Evolutionary conservation across 2,888 invertebrate genomes (phyloP), one percentile per base, ranked within the genome.

Genomic region (Hydroisotoma schaefferi): DNA sequence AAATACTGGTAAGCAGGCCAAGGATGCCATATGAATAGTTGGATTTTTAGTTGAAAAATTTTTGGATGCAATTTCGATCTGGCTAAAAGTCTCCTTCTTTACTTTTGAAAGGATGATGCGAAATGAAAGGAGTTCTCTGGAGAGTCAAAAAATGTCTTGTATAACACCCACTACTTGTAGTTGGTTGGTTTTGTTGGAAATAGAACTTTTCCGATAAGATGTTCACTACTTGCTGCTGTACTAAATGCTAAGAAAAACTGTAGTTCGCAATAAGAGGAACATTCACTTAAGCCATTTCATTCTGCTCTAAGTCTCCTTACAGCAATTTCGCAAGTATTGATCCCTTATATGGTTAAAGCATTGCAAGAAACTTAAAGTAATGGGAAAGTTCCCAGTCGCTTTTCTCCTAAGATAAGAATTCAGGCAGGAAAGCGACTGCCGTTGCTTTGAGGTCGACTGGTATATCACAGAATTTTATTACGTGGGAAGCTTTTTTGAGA

Each of bases 271-370:
- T 40, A 40, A 40, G 40, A 40, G n/a, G 40, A 15, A 40, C 8
- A 40, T 40, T 40, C 40, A 40, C 40, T 5, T 40, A 40, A 40
- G 40, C 40, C 40, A 15, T 40, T 40, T 40, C 40, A 40, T 20
- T 15, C 5, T 15, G 20, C 3, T 10, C 40, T 20, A 4, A 5
- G 22, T 46, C 20, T 20, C 20, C 46, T 46, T 25, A 6, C 46
- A 46, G 23, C 46, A 46, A 46, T 46, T 46, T 46, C 46, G 23
- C 46, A 46, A 46, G n/a, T 46, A 46, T 46, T 22, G 46, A 46
- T 46, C 23, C 23, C 23, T 25, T 26, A 25, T 25, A 25, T 15
- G 5, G 46, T 12, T 15, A 26, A 46, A 46, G 23, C 15, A 46
- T n/a, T n/a, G n/a, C n/a, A n/a, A n/a, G n/a, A n/a, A n/a, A n/a